phyloP scores from a whole-genome alignment of 2,113 vertebrate genomes.

The Mesembrinibis cayennensis region DNA sequence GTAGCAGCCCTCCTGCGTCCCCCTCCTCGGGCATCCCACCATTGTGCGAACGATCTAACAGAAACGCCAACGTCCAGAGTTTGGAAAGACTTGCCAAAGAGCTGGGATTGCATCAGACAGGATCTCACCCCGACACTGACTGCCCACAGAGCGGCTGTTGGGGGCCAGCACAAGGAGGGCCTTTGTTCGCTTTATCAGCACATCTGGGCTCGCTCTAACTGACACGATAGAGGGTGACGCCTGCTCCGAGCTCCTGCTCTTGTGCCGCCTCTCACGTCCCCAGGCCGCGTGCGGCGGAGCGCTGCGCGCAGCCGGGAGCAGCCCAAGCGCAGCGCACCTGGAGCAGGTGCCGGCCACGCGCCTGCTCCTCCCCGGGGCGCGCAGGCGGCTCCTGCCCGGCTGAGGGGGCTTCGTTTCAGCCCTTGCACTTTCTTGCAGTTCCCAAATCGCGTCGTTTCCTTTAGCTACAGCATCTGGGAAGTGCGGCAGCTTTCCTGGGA shows the following conservation, averaged over 20 bases:
- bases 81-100: not conserved
- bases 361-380: accelerated
- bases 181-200: not conserved
- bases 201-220: not conserved
- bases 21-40: not conserved
- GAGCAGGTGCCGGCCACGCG: accelerated
- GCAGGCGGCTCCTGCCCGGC: accelerated
- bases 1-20: accelerated
- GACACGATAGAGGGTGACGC: not conserved
- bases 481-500: not conserved
- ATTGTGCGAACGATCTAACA: accelerated
- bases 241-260: not conserved
- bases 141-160: not conserved
- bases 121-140: not conserved
- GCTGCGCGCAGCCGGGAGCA: no score
- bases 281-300: accelerated
- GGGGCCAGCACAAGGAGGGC: not conserved
- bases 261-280: accelerated
- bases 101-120: not conserved
- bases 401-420: not conserved
- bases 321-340: accelerated
- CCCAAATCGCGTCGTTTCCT: accelerated
- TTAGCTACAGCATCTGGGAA: not conserved
- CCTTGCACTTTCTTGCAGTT: not conserved
- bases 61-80: not conserved